Percentiles rank a stretch among this genome's conserved stretches.
These are phyloP conservation scores for Drosophila formosana DNA, from an alignment of 2,888 invertebrate species.

Conservation along the genomic window DNA sequence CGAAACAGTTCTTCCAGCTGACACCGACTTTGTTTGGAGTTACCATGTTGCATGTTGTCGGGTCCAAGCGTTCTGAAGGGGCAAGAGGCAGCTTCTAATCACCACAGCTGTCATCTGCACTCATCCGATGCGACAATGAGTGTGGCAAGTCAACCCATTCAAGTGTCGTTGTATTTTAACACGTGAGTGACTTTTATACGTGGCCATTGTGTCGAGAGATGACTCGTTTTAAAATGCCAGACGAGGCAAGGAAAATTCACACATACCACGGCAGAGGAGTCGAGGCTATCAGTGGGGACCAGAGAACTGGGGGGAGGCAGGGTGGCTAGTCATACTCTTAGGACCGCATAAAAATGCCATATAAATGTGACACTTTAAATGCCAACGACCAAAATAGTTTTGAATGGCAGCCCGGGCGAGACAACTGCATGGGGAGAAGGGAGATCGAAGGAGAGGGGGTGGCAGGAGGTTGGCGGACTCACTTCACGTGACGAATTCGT, in stretches of 20 bases:
- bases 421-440: constrained; percentile 7
- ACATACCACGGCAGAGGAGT: constrained; percentile 37
- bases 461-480: constrained; percentile 8
- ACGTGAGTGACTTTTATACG: constrained; percentile 75
- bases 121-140: constrained; percentile 50
- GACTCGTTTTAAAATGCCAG: constrained; percentile 69
- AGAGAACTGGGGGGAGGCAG: background rate
- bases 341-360: constrained; percentile 77
- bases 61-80: constrained; percentile 1
- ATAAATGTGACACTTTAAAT: constrained; percentile 81
- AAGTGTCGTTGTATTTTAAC: constrained; percentile 71
- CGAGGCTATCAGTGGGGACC: background rate
- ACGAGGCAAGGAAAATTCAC: constrained; percentile 64
- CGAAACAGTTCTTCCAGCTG: background rate
- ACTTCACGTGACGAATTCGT: constrained; percentile 77
- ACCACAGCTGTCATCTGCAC: constrained; percentile 46
- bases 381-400: constrained; percentile 80
- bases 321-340: constrained; percentile 36
- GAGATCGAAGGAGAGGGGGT: constrained; percentile 1
- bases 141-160: constrained; percentile 45
- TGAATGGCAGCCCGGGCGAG: constrained; percentile 39
- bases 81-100: constrained; percentile 34
- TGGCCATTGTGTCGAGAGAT: constrained; percentile 49
- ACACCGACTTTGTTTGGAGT: background rate
- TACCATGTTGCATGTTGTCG: constrained; percentile 8